Evolutionary conservation across 2,888 invertebrate species (phyloP), one percentile per base, ranked within the genome.

Genomic region (Drosophila aldrichi): DNA sequence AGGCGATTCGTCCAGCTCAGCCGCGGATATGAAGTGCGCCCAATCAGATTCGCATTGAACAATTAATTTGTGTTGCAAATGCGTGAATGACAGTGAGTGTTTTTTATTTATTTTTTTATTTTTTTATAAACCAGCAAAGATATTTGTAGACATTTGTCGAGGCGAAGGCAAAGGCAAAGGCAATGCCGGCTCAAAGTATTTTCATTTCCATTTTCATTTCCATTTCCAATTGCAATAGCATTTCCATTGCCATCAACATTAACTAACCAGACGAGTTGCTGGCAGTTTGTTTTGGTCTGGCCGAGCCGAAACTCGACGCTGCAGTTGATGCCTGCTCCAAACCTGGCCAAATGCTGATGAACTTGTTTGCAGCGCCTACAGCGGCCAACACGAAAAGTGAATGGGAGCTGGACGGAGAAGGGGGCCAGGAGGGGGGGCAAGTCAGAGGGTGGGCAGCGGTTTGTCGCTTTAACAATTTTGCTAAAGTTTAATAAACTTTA

Each of bases 401-500:
- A 78, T 78, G 55, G 55, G 22, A 10, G 32, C 32, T 10, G 12
- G 32, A 22, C 10, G 41, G 41, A 29, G 29, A 8, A 29, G 29
- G 46, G 16, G 14, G 4, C 12, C 25, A 1, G 25, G 25, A 2
- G 20, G 18, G 25, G 46, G 29, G 36, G 29, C 1, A 25, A n/a
- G 40, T 14, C 18, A 22, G 62, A 20, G 25, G 57, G 40, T 46
- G 59, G 63, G 59, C 58, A 66, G 52, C 61, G 29, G 38, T 60
- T 70, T 74, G 67, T 55, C 81, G 79, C 74, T 70, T 86, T 81
- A 86, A 86, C 84, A 88, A 84, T 84, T 84, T 84, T 87, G 89
- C 71, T 84, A 86, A 89, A 89, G 86, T 86, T 86, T 86, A 86
- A 88, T 86, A 86, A 86, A 86, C 86, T 89, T 86, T 86, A 88